These are phyloP conservation scores for Phaethornis superciliosus DNA, from an alignment of 2,113 vertebrate species.

Conservation along the genomic window DNA sequence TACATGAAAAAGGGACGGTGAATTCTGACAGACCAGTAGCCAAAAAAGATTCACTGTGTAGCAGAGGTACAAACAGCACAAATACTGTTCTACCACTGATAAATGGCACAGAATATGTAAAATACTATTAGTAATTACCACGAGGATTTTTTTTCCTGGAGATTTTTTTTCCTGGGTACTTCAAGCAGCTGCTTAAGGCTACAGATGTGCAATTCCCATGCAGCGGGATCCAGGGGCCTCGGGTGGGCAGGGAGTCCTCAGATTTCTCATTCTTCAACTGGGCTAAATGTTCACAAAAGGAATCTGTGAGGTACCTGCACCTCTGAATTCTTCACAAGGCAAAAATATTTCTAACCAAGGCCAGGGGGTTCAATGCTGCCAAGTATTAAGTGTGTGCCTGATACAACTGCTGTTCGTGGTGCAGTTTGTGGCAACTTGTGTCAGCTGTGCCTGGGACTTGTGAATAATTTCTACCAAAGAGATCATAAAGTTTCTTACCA, in stretches of 20 bases:
- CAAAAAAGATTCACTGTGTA: too few species aligned
- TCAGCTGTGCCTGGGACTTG: neutral
- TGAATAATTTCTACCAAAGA: neutral
- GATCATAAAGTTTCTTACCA: accelerated
- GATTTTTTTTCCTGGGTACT: too few species aligned
- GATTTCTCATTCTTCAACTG: neutral
- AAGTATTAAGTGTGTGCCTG: accelerated
- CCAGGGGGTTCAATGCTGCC: neutral
- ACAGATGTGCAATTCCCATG: accelerated
- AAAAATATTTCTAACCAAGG: neutral
- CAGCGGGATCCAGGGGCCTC: neutral
- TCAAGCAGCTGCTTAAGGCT: neutral
- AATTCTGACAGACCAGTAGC: neutral
- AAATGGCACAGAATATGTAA: neutral
- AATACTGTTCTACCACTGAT: accelerated
- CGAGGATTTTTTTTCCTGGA: too few species aligned
- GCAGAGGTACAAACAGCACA: neutral
- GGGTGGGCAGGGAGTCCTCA: accelerated
- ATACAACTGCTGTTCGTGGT: neutral
- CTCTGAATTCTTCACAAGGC: neutral
- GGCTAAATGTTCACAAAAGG: neutral
- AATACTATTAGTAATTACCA: neutral
- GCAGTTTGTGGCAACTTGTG: too few species aligned
- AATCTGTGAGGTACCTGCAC: neutral
- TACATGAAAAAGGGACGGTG: neutral